Conservation (phyloP, 1,140 invertebrate genomes). For the Penaeus indicus region DNA sequence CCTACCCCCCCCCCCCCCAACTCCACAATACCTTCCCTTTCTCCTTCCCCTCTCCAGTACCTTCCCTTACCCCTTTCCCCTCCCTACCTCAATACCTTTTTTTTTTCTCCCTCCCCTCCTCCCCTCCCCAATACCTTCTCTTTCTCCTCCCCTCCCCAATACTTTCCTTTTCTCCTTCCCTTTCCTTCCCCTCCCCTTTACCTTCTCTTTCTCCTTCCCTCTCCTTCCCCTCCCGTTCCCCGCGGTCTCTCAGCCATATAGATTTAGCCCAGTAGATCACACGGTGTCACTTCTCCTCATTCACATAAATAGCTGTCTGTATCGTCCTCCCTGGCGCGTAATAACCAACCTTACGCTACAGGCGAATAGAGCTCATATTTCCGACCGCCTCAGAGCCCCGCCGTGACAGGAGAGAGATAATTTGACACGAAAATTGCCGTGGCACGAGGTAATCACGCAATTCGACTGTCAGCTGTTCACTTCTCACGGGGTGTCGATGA, state of each 20-base stretch:
- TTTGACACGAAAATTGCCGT: conserved; percentile 54
- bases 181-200: background rate
- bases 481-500: conserved; percentile 38
- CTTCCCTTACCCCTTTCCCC: too few relatives aligned
- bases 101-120: background rate
- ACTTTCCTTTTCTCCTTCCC: background rate
- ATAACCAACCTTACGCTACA: background rate
- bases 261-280: conserved; percentile 45
- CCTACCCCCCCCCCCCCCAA: too few relatives aligned
- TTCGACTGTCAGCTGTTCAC: conserved; percentile 42
- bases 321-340: background rate
- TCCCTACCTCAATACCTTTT: background rate
- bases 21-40: too few relatives aligned
- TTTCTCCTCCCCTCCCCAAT: background rate
- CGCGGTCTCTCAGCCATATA: conserved; percentile 5
- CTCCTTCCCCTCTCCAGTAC: too few relatives aligned
- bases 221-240: background rate
- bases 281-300: background rate
- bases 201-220: background rate
- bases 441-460: conserved; percentile 49
- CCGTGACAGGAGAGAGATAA: conserved; percentile 20
- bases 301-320: background rate
- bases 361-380: background rate
- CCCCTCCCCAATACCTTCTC: background rate
- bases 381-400: too few relatives aligned